These are phyloP conservation scores for Leptodirus hochenwartii DNA, from an alignment of 2,888 invertebrate genomes.

Conservation along the genomic window DNA sequence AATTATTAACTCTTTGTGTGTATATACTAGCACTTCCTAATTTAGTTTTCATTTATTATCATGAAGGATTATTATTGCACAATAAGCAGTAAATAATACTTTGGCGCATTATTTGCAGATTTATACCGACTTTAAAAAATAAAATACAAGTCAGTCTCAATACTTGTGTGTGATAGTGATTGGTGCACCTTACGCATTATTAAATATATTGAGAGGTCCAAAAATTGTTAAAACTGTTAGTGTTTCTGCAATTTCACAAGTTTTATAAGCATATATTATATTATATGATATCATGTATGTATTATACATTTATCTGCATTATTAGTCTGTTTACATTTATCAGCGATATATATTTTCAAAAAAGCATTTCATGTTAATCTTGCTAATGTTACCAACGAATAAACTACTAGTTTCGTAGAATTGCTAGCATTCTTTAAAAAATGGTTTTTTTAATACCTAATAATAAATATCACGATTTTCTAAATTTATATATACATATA, in stretches of 20 bases:
- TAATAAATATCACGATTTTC: too few relatives aligned
- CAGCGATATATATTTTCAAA: constrained; percentile 26
- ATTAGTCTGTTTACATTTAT: constrained; percentile 25
- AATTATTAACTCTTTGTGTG: too few relatives aligned
- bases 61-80: too few relatives aligned
- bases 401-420: constrained; percentile 29
- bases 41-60: too few relatives aligned
- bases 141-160: constrained; percentile 20
- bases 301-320: constrained; percentile 26
- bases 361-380: constrained; percentile 26
- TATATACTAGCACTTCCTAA: too few relatives aligned
- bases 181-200: constrained; percentile 27
- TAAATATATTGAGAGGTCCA: constrained; percentile 27
- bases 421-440: too few relatives aligned
- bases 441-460: too few relatives aligned
- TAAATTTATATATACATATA: too few relatives aligned
- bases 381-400: constrained; percentile 29
- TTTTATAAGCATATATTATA: constrained; percentile 28
- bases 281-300: constrained; percentile 19
- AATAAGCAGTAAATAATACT: too few relatives aligned
- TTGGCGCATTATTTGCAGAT: too few relatives aligned
- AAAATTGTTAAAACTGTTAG: constrained; percentile 28
- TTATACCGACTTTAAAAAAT: too few relatives aligned
- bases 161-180: constrained; percentile 28
- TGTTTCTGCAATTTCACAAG: constrained; percentile 30